Evolutionary conservation across 2,113 vertebrate genomes (phyloP), one percentile per base, ranked within the genome.

Genomic region (Heterocephalus glaber): DNA sequence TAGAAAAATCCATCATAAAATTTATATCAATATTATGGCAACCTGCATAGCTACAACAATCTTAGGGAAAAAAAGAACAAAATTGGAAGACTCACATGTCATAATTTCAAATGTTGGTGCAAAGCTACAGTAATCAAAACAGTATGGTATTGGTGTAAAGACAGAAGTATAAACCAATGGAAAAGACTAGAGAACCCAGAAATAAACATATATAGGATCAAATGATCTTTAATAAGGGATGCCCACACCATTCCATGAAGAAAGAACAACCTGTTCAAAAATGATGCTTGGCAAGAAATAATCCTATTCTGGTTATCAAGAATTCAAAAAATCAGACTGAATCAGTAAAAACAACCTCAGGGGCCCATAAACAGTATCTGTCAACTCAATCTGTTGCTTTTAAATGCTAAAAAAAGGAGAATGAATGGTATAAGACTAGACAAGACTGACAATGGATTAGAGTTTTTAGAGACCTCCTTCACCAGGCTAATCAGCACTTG

Each of bases 261-360:
- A 70, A 70, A 41, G 35, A 86, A 86, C 2, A 54, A 44, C 17
- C n/a, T 70, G 35, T n/a, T 68, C 33, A 68, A 68, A 60, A 68
- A 68, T 68, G 65, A 68, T 68, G 66, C 66, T 20, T 68, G 24
- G 24, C 24, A 26, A 61, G 60, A 61, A 61, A 22, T 61, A 99
- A 98, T 97, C 99, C 99, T 98, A 99, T 99, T 98, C 98, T 98
- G 90, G 98, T 99, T 98, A 98, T 99, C 98, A 99, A 99, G 98
- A 99, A 99, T 98, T 99, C 99, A 98, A 99, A 99, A 98, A 99
- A 99, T 99, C 97, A 98, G 99, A 97, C 98, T 99, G 97, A 99
- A 99, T 98, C 99, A 99, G 98, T 99, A 99, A 98, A 98, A 98
- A 96, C 82, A 94, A 98, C 98, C 98, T 98, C 98, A 99, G 98